Base-by-base conservation (phyloP, 2,888 invertebrate species). In the Blomia tropicalis region DNA sequence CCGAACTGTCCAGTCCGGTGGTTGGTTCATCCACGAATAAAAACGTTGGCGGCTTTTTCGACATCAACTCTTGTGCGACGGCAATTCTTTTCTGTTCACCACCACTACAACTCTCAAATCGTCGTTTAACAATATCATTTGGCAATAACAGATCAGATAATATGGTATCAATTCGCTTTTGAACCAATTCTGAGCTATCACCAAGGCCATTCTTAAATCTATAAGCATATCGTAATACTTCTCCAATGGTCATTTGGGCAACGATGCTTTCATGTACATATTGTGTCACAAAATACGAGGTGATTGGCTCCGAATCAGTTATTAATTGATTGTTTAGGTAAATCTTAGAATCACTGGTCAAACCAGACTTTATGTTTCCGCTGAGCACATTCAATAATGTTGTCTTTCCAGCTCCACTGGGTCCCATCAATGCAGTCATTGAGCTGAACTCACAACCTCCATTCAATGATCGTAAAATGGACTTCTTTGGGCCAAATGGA, bases 21-120 rank as follows among this genome's bases (percentile, higher is more conserved):
- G 41, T 58, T 43, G 58, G 58, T 31, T 58, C 58, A 43, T 58
- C 58, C 4, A 36, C 23, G 11, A 31, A 58, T 14, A 58, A 25
- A 27, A 58, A 22, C 3, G 22, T 58, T 2, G 58, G 58, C 43
- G 11, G 14, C 4, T 19, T 19, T 7, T 14, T 2, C 19, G 58
- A 22, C 31, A 31, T 58, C 58, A 58, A 4, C 29, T 58, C 58
- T 19, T 32, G 31, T 19, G 43, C 58, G 11, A 58, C 14, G 3
- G 36, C 41, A 4, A 58, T 19, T 4, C 58, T 31, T 43, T 25
- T n/a, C 32, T 58, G 58, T 58, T 58, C 36, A 3, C 58, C 58
- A 1, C 32, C 58, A 23, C 36, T 32, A 43, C 58, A 58, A 17
- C 29, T 36, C 4, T 25, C 58, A 31, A 31, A 29, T n/a, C 17